phyloP scores from a whole-genome alignment of 2,113 vertebrate genomes.

The Pangasianodon hypophthalmus region DNA sequence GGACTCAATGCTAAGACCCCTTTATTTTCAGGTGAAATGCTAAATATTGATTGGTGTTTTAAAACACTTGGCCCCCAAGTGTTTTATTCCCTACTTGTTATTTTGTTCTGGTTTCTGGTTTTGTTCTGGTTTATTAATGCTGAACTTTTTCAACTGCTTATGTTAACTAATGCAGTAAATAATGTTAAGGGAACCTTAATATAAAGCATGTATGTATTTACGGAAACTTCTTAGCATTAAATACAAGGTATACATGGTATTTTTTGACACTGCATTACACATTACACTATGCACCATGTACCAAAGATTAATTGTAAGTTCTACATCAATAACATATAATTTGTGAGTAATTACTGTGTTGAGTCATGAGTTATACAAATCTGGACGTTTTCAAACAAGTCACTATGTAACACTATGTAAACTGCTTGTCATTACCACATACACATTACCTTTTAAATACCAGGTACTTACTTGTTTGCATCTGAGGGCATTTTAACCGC shows the following conservation, averaged over 20 bases:
- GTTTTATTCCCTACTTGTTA: background rate
- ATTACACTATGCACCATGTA: background rate
- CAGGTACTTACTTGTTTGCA: background rate
- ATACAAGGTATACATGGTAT: background rate
- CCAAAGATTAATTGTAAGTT: background rate
- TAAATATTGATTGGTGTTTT: background rate
- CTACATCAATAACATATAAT: background rate
- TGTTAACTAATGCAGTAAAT: background rate
- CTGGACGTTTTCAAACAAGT: background rate
- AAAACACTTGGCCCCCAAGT: too few species aligned
- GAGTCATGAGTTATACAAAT: background rate
- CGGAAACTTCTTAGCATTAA: background rate
- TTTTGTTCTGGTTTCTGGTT: background rate
- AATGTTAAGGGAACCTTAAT: background rate
- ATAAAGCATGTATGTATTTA: background rate
- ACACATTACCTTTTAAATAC: background rate
- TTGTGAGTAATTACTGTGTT: background rate
- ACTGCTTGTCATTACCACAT: background rate
- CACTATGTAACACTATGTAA: background rate
- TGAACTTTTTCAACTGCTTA: background rate
- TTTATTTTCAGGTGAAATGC: background rate
- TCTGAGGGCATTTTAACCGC: background rate
- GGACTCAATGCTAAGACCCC: background rate
- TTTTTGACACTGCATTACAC: background rate
- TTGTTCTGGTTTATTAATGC: background rate